phyloP scores from a whole-genome alignment of 2,888 invertebrate genomes.

The Rhingia campestris region DNA sequence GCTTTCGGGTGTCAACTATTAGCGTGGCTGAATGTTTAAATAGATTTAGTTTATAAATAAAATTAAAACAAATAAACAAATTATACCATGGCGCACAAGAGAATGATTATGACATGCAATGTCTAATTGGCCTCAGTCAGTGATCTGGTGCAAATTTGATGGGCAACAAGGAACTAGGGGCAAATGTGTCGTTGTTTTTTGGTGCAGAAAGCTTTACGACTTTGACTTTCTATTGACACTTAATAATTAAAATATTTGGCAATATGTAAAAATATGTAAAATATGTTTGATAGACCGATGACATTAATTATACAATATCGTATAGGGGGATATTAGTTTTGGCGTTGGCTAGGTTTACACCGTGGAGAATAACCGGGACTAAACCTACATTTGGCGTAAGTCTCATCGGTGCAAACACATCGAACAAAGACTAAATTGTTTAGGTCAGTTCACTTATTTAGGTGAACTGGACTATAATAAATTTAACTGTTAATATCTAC shows the following conservation, averaged over 20 bases:
- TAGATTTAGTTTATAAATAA: slow-evolving; percentile 40
- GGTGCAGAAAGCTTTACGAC: slow-evolving; percentile 12
- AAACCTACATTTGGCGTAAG: too few relatives aligned
- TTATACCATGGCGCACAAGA: slow-evolving; percentile 7
- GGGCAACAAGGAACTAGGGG: neutral
- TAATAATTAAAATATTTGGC: slow-evolving; percentile 55
- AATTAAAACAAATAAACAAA: slow-evolving; percentile 25
- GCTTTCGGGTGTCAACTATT: slow-evolving; percentile 55
- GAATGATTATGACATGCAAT: slow-evolving; percentile 16
- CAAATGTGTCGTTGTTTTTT: slow-evolving; percentile 10
- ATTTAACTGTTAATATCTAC: too few relatives aligned
- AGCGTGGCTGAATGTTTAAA: slow-evolving; percentile 46
- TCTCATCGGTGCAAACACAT: too few relatives aligned
- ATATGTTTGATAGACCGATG: neutral
- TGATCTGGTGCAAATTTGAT: slow-evolving; percentile 21
- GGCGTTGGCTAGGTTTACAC: too few relatives aligned
- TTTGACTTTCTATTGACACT: slow-evolving; percentile 32
- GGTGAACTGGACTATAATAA: too few relatives aligned
- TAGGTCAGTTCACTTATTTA: too few relatives aligned
- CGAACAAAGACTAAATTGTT: too few relatives aligned
- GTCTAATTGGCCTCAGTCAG: neutral
- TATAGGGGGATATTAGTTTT: too few relatives aligned
- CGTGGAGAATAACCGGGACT: too few relatives aligned
- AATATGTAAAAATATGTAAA: slow-evolving; percentile 27
- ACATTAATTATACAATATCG: too few relatives aligned